Conservation (phyloP, 2,113 vertebrate species). For the Sceloporus undulatus region DNA sequence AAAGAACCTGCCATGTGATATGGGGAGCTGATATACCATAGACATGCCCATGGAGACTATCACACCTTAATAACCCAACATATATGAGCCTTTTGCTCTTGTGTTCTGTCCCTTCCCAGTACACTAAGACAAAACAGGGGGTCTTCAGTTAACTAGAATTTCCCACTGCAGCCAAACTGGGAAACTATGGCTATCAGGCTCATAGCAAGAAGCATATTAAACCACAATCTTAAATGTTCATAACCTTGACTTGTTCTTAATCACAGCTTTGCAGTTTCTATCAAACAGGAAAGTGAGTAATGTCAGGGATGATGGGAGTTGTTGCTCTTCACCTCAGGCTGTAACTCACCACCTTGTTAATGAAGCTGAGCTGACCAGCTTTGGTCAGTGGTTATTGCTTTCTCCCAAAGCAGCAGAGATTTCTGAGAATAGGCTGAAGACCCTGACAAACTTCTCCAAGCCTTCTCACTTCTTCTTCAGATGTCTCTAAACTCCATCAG, state of each 20-base stretch:
- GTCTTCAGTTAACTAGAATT: not conserved
- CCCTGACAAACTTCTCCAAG: too few species aligned
- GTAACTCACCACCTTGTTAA: too few species aligned
- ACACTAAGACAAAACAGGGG: not conserved
- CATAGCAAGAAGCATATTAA: not conserved
- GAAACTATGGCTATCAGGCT: not conserved
- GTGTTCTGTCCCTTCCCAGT: too few species aligned
- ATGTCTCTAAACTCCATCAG: too few species aligned
- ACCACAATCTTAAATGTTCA: not conserved
- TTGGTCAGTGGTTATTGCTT: too few species aligned
- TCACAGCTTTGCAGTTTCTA: not conserved
- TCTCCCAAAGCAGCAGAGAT: too few species aligned
- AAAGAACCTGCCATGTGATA: not conserved
- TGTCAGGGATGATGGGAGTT: not conserved
- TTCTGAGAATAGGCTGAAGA: too few species aligned
- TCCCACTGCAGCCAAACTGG: not conserved
- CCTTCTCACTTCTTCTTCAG: too few species aligned
- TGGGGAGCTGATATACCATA: not conserved
- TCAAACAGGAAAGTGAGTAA: not conserved
- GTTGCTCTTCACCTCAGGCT: too few species aligned
- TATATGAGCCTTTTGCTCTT: not conserved
- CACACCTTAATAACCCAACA: not conserved
- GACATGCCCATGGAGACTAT: not conserved
- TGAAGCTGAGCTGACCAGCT: too few species aligned
- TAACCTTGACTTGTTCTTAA: not conserved